Evolutionary conservation across 2,888 invertebrate species (phyloP).

Genomic region (Amphimallon solstitiale): DNA sequence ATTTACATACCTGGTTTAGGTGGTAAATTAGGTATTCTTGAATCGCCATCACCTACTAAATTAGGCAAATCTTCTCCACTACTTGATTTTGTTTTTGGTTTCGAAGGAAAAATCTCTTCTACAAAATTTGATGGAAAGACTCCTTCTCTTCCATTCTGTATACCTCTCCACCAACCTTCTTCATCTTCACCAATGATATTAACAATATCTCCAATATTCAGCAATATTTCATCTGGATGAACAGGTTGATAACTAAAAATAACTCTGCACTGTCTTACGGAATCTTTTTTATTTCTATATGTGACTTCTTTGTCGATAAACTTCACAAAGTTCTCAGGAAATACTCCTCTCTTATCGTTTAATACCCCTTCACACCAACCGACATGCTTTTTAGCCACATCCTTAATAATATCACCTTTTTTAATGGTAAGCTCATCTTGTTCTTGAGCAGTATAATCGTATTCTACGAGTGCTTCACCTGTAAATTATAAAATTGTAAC

Average conservation of each 20-base stretch:
- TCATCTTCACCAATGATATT: constrained; percentile 92
- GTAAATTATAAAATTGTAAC: constrained; percentile 49
- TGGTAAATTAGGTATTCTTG: constrained; percentile 74
- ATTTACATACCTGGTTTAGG: constrained; percentile 76
- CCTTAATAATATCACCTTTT: constrained; percentile 84
- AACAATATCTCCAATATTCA: constrained; percentile 88
- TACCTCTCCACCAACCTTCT: constrained; percentile 94
- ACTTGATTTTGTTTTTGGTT: constrained; percentile 51
- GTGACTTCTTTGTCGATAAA: constrained; percentile 60
- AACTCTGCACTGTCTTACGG: constrained; percentile 79
- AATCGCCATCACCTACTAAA: constrained; percentile 50
- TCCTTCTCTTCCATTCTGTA: constrained; percentile 82
- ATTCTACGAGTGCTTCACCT: constrained; percentile 88
- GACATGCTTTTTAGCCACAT: constrained; percentile 80
- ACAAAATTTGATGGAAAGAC: constrained; percentile 98
- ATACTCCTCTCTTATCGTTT: constrained; percentile 84
- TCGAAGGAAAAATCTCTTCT: constrained; percentile 60
- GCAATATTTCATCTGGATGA: constrained; percentile 91
- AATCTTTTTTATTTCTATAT: constrained; percentile 57
- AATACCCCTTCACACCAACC: constrained; percentile 95
- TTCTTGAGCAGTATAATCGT: constrained; percentile 86
- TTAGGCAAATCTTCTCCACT: constrained; percentile 52
- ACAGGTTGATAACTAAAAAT: constrained; percentile 92
- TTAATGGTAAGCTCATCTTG: constrained; percentile 84
- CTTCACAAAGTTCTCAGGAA: constrained; percentile 93